phyloP scores from a whole-genome alignment of 37 sponge, comb jelly and placozoan species.

The Theonella swinhoei region DNA sequence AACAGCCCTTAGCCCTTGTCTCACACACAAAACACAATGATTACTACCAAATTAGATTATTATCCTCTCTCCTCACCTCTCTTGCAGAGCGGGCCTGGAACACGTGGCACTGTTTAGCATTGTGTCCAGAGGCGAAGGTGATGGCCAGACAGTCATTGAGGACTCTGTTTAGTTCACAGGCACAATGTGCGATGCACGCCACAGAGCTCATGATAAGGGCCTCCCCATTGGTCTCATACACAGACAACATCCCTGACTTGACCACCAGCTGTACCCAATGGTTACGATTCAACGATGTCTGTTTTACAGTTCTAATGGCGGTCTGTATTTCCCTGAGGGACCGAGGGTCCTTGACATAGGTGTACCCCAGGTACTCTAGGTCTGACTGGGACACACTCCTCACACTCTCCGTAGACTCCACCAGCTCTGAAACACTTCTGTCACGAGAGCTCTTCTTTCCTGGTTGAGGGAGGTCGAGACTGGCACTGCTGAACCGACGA shows the following conservation, averaged over 20 bases:
- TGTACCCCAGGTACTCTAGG: conserved; percentile 45
- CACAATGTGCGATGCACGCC: conserved; percentile 24
- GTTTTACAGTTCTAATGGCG: conserved; percentile 20
- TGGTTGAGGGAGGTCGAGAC: neutral
- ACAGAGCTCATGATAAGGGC: conserved; percentile 22
- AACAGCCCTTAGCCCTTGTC: too few species aligned
- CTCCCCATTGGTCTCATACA: conserved; percentile 36
- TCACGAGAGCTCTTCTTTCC: neutral
- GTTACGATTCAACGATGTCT: neutral
- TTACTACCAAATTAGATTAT: too few species aligned
- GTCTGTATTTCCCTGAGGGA: conserved; percentile 11
- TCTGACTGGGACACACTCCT: neutral
- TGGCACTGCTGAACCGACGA: conserved; percentile 8
- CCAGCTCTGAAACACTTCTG: conserved; percentile 3
- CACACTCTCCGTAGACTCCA: conserved; percentile 4
- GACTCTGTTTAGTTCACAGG: neutral
- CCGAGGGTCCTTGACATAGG: conserved; percentile 17
- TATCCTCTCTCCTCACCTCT: conserved; percentile 69
- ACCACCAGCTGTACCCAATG: conserved; percentile 3
- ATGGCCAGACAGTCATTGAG: conserved; percentile 60
- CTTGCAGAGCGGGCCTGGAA: conserved; percentile 67
- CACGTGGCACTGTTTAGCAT: conserved; percentile 57
- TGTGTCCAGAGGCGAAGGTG: conserved; percentile 17
- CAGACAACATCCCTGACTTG: conserved; percentile 12
- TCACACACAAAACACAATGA: too few species aligned